These are phyloP conservation scores for Platyura marginata DNA, from an alignment of 1,140 invertebrate genomes.

Conservation along the genomic window DNA sequence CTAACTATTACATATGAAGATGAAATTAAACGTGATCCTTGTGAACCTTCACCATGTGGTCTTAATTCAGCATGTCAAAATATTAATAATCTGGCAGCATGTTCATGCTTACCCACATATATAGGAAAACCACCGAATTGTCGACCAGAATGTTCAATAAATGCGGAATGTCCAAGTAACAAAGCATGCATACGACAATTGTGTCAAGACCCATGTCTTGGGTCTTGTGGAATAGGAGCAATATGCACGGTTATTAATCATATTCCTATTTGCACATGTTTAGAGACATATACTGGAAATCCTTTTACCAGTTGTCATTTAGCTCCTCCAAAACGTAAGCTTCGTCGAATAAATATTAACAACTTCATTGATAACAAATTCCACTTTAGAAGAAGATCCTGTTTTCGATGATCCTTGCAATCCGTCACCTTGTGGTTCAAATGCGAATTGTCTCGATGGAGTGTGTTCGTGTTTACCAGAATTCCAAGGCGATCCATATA, in stretches of 20 bases:
- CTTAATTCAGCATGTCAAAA: conserved; percentile 62
- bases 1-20: conserved; percentile 33
- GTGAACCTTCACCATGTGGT: conserved; percentile 50
- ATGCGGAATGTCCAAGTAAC: conserved; percentile 63
- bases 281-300: conserved; percentile 48
- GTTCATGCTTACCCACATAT: conserved; percentile 55
- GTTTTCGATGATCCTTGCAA: conserved; percentile 47
- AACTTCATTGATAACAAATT: conserved; percentile 34
- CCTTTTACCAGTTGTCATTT: conserved; percentile 43
- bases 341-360: conserved; percentile 26
- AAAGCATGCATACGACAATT: conserved; percentile 63
- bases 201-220: conserved; percentile 55
- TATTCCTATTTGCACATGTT: conserved; percentile 40
- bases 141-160: conserved; percentile 62
- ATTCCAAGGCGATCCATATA: conserved; percentile 70
- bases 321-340: conserved; percentile 27
- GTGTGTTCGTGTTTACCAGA: conserved; percentile 59
- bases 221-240: conserved; percentile 58
- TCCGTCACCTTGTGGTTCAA: conserved; percentile 63
- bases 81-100: conserved; percentile 47
- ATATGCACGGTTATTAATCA: conserved; percentile 53
- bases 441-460: conserved; percentile 62
- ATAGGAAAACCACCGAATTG: conserved; percentile 65
- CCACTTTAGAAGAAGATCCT: conserved; percentile 41
- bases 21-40: conserved; percentile 37